Evolutionary conservation across 1,140 invertebrate genomes (phyloP).

Genomic region (Delia radicum): DNA sequence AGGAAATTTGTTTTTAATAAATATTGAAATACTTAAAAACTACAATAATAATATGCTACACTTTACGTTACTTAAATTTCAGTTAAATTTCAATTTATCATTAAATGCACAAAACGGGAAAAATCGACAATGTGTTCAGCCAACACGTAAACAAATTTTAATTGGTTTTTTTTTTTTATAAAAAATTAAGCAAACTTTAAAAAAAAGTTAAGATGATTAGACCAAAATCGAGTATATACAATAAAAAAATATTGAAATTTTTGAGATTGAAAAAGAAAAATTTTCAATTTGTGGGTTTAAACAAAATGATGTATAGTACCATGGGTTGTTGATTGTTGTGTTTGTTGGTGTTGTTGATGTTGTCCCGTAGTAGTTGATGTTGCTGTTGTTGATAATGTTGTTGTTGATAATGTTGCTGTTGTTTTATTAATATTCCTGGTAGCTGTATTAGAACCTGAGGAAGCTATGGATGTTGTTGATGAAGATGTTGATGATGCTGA

Average conservation of each 20-base stretch:
- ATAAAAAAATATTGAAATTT: neutral
- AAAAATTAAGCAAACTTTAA: neutral
- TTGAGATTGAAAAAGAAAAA: neutral
- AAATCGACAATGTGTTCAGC: no score
- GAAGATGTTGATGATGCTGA: constrained; percentile 26
- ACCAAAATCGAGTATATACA: no score
- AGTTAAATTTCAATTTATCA: neutral
- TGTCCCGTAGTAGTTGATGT: constrained; percentile 15
- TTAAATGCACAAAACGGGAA: neutral
- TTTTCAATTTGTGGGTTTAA: neutral
- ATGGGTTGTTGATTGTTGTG: neutral
- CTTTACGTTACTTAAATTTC: neutral
- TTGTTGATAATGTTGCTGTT: constrained; percentile 27
- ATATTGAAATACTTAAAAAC: constrained; percentile 2
- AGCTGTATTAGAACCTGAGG: constrained; percentile 26
- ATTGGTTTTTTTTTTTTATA: neutral
- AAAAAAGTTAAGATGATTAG: neutral
- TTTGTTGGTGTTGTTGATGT: constrained; percentile 3
- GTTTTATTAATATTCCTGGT: constrained; percentile 24
- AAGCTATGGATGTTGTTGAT: constrained; percentile 29
- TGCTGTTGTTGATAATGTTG: constrained; percentile 26
- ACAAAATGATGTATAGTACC: constrained; percentile 9
- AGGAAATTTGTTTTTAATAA: constrained; percentile 9
- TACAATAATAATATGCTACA: constrained; percentile 1
- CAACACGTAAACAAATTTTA: neutral